Base-by-base conservation (phyloP, 2,797 vertebrate genomes). In the Poeciliopsis infans region DNA sequence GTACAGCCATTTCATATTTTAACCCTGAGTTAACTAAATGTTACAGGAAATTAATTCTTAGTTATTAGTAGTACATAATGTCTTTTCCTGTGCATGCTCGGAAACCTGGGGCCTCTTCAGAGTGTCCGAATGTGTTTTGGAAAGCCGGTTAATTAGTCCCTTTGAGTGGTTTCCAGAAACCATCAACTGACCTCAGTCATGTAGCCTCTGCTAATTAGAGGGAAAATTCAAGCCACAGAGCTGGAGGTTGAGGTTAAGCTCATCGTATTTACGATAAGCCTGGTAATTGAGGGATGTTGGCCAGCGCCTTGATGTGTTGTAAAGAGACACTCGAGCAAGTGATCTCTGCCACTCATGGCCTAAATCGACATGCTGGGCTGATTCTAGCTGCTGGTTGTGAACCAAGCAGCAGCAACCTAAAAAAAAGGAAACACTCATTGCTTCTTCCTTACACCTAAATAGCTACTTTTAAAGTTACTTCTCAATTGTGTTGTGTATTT, bases 171-270 rank as follows among this genome's bases (percentile, higher is more conserved):
- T 93, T 89, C 89, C 90, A 90, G 90, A 87, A 83, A 88, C 86
- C 86, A 81, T 87, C 83, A 47, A 77, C 84, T 93, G 92, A 90
- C 92, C 93, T 86, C 85, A 23, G 87, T 43, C 85, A 82, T 45
- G 43, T 16, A 81, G 87, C 78, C 83, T 80, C 75, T 2, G 74
- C 87, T 94, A 93, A 95, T 95, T 92, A 94, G 87, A 81, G 77
- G 84, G 83, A 86, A 84, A 88, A 83, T 72, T 89, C 81, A 77
- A 84, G 85, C 83, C 36, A 49, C 88, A 31, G 87, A 78, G 88
- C 79, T 66, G 72, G 85, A 82, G 87, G 89, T 89, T 85, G 89
- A 86, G 92, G 92, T 92, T 91, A 93, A 94, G 87, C 92, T 87
- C 90, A 73, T 83, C 86, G 55, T 81, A 73, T 82, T 88, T 74